phyloP scores from a whole-genome alignment of 1,140 invertebrate genomes.

The Halictus rubicundus region DNA sequence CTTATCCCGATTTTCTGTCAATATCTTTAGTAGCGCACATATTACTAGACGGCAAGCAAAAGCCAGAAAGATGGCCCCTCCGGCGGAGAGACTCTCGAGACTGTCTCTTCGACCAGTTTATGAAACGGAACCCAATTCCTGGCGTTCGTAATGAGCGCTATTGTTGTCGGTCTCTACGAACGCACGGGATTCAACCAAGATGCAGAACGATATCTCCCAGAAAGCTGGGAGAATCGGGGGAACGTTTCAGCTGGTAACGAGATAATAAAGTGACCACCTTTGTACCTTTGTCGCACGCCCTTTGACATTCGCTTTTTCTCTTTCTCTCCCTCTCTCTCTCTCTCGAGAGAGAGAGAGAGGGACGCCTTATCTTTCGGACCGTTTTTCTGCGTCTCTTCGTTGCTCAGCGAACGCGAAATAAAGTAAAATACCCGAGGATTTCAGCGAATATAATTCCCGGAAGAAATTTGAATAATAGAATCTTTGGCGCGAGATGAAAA shows the following conservation, averaged over 20 bases:
- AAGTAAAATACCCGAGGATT: neutral
- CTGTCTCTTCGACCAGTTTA: constrained; percentile 52
- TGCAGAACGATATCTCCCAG: constrained; percentile 42
- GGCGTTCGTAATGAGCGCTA: constrained; percentile 63
- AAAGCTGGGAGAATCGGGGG: constrained; percentile 58
- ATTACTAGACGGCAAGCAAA: too few relatives aligned
- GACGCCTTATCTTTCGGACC: constrained; percentile 5
- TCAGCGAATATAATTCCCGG: too few relatives aligned
- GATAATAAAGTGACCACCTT: constrained; percentile 70
- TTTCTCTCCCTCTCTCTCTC: too few relatives aligned
- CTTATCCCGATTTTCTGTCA: too few relatives aligned
- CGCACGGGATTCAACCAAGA: constrained; percentile 39
- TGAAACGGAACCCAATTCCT: constrained; percentile 60
- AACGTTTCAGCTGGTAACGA: constrained; percentile 64
- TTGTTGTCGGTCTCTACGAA: constrained; percentile 50
- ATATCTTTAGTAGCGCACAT: too few relatives aligned
- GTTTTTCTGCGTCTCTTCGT: neutral
- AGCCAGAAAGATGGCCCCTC: too few relatives aligned
- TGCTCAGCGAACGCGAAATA: neutral
- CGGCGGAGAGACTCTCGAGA: constrained; percentile 13
- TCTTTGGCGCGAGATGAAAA: too few relatives aligned
- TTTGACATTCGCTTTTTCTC: constrained; percentile 33
- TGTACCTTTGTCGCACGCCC: constrained; percentile 53
- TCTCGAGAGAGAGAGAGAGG: too few relatives aligned
- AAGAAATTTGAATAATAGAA: too few relatives aligned